These are phyloP conservation scores for Centropus unirufus DNA, from an alignment of 2,113 vertebrate genomes.

Conservation along the genomic window DNA sequence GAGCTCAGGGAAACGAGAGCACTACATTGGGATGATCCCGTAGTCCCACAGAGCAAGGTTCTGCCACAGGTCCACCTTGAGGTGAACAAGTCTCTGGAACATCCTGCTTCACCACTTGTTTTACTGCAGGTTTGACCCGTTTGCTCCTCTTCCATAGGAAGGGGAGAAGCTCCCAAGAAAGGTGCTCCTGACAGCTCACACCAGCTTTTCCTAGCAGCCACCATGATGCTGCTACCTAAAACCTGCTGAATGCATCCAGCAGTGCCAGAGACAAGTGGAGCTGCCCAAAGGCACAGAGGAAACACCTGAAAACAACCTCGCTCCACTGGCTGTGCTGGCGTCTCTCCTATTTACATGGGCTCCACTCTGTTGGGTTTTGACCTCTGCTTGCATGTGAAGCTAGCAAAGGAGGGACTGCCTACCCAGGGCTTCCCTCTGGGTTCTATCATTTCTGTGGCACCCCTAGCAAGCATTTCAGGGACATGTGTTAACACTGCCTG, in stretches of 20 bases:
- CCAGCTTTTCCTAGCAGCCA: not conserved
- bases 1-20: not conserved
- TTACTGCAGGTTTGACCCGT: not conserved
- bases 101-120: not conserved
- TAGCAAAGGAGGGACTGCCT: not conserved
- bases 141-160: not conserved
- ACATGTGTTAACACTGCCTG: accelerated
- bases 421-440: not conserved
- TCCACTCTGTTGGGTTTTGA: not conserved
- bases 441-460: not conserved
- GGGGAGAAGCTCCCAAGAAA: not conserved
- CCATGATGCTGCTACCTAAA: not conserved
- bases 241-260: not conserved
- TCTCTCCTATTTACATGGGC: not conserved
- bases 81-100: not conserved
- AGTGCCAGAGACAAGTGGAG: not conserved
- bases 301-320: not conserved
- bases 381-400: not conserved
- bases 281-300: not conserved
- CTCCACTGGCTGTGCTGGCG: not conserved
- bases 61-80: accelerated
- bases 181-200: not conserved
- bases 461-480: accelerated
- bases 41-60: not conserved
- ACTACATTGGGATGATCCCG: not conserved